Percentiles rank a stretch among this genome's conserved stretches.
phyloP scores from a whole-genome alignment of 2,888 invertebrate genomes.

The Thecophora atra region DNA sequence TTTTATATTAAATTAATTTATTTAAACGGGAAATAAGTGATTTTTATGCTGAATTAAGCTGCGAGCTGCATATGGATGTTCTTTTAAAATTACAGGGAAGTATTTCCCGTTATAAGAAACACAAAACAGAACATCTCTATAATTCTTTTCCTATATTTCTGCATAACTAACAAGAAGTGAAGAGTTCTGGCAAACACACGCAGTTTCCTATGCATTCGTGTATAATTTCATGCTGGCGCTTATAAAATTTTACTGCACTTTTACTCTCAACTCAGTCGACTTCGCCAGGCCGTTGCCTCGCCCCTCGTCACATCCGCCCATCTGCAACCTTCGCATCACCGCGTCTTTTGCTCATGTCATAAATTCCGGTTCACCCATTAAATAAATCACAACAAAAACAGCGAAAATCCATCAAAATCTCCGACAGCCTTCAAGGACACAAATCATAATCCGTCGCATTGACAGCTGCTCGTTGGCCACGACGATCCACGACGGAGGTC shows the following conservation, averaged over 20 bases:
- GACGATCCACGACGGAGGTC: conserved; percentile 19
- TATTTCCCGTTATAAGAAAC: no score
- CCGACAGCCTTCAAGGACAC: conserved; percentile 18
- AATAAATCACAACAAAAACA: conserved; percentile 35
- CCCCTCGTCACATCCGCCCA: neutral
- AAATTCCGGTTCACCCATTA: conserved; percentile 19
- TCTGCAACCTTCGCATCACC: neutral
- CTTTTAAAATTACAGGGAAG: no score
- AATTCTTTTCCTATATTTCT: no score
- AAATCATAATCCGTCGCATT: conserved; percentile 31
- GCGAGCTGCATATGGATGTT: no score
- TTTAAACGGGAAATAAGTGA: no score
- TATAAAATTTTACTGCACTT: conserved; percentile 14
- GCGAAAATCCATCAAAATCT: conserved; percentile 27
- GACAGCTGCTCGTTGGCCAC: conserved; percentile 24
- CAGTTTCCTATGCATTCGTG: no score
- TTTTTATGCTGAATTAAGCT: no score
- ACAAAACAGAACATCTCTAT: no score
- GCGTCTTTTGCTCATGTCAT: neutral
- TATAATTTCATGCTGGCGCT: neutral
- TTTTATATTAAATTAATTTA: no score
- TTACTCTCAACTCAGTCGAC: conserved; percentile 10
- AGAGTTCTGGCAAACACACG: no score
- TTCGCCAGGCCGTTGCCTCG: neutral
- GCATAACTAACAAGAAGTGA: no score